These are phyloP conservation scores for Tetragnatha montana DNA, from an alignment of 2,888 invertebrate genomes.

Conservation along the genomic window DNA sequence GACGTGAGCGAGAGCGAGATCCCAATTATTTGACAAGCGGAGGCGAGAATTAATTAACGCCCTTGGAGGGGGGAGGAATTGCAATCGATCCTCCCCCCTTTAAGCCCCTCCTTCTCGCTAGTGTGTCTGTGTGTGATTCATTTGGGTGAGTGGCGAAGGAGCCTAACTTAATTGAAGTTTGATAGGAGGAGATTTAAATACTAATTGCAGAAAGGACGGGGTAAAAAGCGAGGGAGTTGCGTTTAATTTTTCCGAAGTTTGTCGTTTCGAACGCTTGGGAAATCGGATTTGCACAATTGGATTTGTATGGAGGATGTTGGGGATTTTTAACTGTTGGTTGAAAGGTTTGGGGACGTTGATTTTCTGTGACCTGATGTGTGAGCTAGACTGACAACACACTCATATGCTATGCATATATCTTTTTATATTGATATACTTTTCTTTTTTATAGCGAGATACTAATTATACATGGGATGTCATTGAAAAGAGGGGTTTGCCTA, in stretches of 20 bases:
- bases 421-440: no score
- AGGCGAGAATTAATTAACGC: constrained; percentile 68
- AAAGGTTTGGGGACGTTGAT: background rate
- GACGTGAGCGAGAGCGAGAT: constrained; percentile 29
- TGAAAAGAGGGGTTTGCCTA: no score
- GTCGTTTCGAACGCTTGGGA: background rate
- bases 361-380: background rate
- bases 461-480: no score
- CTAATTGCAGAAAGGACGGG: constrained; percentile 33
- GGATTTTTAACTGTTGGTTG: background rate
- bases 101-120: constrained; percentile 41
- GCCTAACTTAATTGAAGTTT: constrained; percentile 68
- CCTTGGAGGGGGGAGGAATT: constrained; percentile 44
- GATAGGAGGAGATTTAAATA: constrained; percentile 67
- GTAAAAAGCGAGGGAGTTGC: constrained; percentile 24
- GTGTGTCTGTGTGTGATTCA: constrained; percentile 38
- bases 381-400: no score
- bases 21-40: constrained; percentile 53
- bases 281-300: no score
- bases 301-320: background rate
- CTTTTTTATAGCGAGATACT: no score
- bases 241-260: constrained; percentile 27
- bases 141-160: constrained; percentile 40
- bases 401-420: no score
- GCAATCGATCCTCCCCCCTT: constrained; percentile 45